Base-by-base conservation (phyloP, 2,113 vertebrate species). In the Numenius arquata region DNA sequence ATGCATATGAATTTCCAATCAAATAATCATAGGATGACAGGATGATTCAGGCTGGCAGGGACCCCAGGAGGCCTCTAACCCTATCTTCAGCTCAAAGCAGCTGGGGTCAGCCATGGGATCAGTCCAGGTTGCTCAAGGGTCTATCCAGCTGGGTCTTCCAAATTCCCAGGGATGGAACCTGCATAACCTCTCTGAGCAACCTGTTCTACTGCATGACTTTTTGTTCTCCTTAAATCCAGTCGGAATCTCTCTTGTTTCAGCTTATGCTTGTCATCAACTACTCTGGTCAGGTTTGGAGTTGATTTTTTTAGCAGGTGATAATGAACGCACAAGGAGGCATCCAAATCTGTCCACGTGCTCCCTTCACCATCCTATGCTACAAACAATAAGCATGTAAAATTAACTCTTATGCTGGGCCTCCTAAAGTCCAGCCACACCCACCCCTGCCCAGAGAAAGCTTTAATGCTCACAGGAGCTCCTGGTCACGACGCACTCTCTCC, bases 401-500 rank as follows among this genome's bases (percentile, higher is more conserved):
- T 29, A 6, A 23, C 61, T 47, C 20, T 50, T 55, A 66, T 5
- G 0, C 4, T 30, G 41, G 32, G 40, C 45, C 32, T 72, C 52
- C 56, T 59, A 1, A 75, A 52, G 19, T 29, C 22, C 22, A 78
- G 38, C 47, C 52, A 66, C 4, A 30, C 38, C 67, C 78, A 65
- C 12, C 47, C 88, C 15, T 30, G 32, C 47, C 56, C 85, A 66
- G 43, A 80, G 45, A 45, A 91, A 79, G 36, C 13, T 53, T 23
- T 11, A 80, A 50, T 7, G 75, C 97, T 97, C 74, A 98, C 98
- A 98, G 96, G 34, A 95, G 95, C 48, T 97, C 96, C 52, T 92
- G 95, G 34, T 97, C 97, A 8, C 14, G 61, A 61, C 43, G 0
- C 0, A 50, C 94, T 75, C 95, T 96, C 63, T 98, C 96, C 83